These are phyloP conservation scores for Alaudala cheleensis DNA, from an alignment of 2,113 vertebrate genomes.

Conservation along the genomic window DNA sequence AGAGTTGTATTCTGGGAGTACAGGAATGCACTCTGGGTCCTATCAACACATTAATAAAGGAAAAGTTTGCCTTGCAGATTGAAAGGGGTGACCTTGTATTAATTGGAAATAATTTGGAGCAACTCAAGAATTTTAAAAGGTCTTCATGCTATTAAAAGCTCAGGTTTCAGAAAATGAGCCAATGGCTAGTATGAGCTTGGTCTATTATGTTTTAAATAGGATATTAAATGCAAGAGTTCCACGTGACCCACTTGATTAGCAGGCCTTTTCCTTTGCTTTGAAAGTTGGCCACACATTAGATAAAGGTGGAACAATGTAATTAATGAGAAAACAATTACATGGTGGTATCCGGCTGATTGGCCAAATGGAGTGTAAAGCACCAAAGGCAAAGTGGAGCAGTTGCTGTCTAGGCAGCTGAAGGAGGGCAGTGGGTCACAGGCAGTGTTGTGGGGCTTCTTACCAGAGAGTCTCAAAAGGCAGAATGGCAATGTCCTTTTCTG, in stretches of 20 bases:
- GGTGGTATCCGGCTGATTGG: background rate
- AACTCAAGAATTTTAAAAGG: constrained; percentile 81
- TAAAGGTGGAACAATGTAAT: constrained; percentile 60
- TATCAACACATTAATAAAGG: constrained; percentile 80
- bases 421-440: background rate
- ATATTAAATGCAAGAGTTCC: constrained; percentile 52
- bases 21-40: constrained; percentile 79
- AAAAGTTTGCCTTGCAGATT: constrained; percentile 82
- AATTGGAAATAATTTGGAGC: constrained; percentile 94
- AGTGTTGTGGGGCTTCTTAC: background rate
- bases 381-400: background rate
- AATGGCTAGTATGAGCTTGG: constrained; percentile 62
- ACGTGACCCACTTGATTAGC: constrained; percentile 55
- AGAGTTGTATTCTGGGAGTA: constrained; percentile 74
- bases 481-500: background rate
- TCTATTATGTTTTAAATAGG: constrained; percentile 47
- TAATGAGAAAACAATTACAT: constrained; percentile 71
- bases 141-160: constrained; percentile 77
- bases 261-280: constrained; percentile 55
- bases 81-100: constrained; percentile 90
- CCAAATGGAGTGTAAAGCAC: fast-evolving
- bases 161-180: constrained; percentile 77
- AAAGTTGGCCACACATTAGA: constrained; percentile 49
- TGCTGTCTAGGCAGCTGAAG: background rate
- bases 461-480: background rate